These are phyloP conservation scores for Drosophila navojoa DNA, from an alignment of 1,140 invertebrate genomes.

Conservation along the genomic window DNA sequence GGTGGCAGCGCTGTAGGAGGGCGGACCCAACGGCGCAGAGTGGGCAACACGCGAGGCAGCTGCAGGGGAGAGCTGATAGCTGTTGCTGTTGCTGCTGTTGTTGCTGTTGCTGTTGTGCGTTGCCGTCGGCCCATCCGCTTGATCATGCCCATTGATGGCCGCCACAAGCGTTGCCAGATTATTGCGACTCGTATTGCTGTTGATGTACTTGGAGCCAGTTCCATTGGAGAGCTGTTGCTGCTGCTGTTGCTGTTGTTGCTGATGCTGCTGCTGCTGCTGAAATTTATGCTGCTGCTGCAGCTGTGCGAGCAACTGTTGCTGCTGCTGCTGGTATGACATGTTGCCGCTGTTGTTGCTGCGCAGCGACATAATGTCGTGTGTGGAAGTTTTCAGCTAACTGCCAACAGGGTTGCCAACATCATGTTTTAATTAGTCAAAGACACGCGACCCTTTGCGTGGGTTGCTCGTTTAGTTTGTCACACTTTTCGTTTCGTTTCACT, in stretches of 20 bases:
- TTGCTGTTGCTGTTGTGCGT: constrained; percentile 9
- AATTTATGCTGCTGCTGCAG: constrained; percentile 62
- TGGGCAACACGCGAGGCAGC: constrained; percentile 70
- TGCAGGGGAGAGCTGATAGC: constrained; percentile 66
- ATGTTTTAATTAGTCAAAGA: constrained; percentile 50
- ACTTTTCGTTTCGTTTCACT: constrained; percentile 55
- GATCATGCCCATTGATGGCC: constrained; percentile 78
- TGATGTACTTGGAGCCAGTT: constrained; percentile 42
- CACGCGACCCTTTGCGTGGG: constrained; percentile 55
- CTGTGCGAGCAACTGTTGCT: constrained; percentile 79
- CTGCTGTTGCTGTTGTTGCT: constrained; percentile 23
- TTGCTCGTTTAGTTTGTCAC: constrained; percentile 45
- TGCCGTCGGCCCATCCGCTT: constrained; percentile 20
- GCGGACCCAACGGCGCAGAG: constrained; percentile 57
- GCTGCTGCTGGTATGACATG: constrained; percentile 77
- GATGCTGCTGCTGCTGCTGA: constrained; percentile 31
- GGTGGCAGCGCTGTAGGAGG: constrained; percentile 69
- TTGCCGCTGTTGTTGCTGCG: constrained; percentile 72
- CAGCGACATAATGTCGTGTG: constrained; percentile 65
- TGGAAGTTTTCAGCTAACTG: background rate
- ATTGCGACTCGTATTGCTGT: constrained; percentile 73
- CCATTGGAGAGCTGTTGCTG: constrained; percentile 35
- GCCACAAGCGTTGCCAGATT: constrained; percentile 79
- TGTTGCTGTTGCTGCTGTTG: constrained; percentile 13
- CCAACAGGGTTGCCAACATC: constrained; percentile 6